phyloP scores from a whole-genome alignment of 2,888 invertebrate species.

The Apotomis turbidana region DNA sequence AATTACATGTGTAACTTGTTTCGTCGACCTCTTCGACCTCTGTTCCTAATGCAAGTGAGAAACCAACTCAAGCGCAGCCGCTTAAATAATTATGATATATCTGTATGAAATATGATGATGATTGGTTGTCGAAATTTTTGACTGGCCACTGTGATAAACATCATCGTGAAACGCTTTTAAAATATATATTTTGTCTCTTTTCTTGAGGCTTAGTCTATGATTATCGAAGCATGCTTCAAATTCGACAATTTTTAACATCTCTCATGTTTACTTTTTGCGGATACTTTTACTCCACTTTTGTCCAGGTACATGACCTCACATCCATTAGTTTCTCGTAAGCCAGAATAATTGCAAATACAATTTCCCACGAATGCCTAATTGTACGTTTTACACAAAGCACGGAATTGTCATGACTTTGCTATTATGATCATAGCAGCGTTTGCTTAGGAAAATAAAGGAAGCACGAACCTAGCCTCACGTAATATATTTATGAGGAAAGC shows the following conservation, averaged over 20 bases:
- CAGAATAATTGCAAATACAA: slow-evolving; percentile 34
- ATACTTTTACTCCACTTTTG: not conserved
- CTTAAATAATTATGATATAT: slow-evolving; percentile 36
- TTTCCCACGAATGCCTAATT: slow-evolving; percentile 41
- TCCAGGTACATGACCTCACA: slow-evolving; percentile 20
- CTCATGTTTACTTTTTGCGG: too few relatives aligned
- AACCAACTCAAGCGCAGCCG: slow-evolving; percentile 28
- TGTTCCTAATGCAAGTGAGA: slow-evolving; percentile 33
- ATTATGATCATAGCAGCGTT: slow-evolving; percentile 50
- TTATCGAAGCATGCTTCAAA: not conserved
- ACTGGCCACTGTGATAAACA: slow-evolving; percentile 30
- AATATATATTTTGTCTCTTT: not conserved
- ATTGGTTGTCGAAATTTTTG: slow-evolving; percentile 38
- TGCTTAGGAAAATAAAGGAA: slow-evolving; percentile 54
- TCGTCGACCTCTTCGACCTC: slow-evolving; percentile 30
- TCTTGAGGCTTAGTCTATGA: not conserved
- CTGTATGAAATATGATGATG: slow-evolving; percentile 38
- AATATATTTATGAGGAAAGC: slow-evolving; percentile 61
- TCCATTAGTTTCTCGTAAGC: slow-evolving; percentile 17
- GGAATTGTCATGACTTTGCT: slow-evolving; percentile 48
- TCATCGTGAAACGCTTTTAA: slow-evolving; percentile 10
- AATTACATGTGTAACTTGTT: slow-evolving; percentile 26
- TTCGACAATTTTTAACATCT: too few relatives aligned
- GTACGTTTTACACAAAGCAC: slow-evolving; percentile 39
- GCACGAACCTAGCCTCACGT: slow-evolving; percentile 61